Conservation (phyloP, 2,888 invertebrate species). For the Eulithis testata region DNA sequence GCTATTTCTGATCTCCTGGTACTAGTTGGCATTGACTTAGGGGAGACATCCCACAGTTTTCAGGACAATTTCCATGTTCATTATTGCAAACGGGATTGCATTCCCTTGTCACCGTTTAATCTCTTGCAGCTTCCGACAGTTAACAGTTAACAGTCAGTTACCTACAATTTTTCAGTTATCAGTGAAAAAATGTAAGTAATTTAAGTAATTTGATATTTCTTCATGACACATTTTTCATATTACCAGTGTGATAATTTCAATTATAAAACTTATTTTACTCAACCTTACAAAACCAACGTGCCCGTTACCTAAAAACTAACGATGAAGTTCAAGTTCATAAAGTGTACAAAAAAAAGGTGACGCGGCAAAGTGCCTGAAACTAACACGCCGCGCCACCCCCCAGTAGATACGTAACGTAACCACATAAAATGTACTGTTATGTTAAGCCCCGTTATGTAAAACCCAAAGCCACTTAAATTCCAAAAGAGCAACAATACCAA, state of each 20-base stretch:
- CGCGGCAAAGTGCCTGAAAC: not conserved
- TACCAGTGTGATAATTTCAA: not conserved
- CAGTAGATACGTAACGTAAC: not conserved
- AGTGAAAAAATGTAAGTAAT: too few species aligned
- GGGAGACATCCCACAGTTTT: constrained; percentile 64
- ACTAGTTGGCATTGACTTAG: constrained; percentile 83
- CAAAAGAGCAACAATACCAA: not conserved
- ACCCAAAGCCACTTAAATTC: not conserved
- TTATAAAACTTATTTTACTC: not conserved
- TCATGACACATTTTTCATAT: not conserved
- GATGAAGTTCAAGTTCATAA: not conserved
- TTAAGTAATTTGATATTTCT: not conserved
- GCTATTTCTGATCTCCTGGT: constrained; percentile 67
- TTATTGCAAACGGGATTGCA: constrained; percentile 25
- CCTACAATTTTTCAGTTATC: too few species aligned
- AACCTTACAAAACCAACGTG: constrained; percentile 1
- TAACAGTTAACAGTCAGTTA: not conserved
- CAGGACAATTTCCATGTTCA: constrained; percentile 48
- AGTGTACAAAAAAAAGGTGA: not conserved
- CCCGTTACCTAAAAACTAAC: too few species aligned
- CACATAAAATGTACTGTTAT: not conserved
- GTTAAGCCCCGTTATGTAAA: too few species aligned
- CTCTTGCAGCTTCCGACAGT: constrained; percentile 9
- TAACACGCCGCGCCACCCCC: not conserved
- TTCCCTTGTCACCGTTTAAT: constrained; percentile 13